Evolutionary conservation across 2,888 invertebrate genomes (phyloP), one percentile per base, ranked within the genome.

Genomic region (Ochropleura leucogaster): DNA sequence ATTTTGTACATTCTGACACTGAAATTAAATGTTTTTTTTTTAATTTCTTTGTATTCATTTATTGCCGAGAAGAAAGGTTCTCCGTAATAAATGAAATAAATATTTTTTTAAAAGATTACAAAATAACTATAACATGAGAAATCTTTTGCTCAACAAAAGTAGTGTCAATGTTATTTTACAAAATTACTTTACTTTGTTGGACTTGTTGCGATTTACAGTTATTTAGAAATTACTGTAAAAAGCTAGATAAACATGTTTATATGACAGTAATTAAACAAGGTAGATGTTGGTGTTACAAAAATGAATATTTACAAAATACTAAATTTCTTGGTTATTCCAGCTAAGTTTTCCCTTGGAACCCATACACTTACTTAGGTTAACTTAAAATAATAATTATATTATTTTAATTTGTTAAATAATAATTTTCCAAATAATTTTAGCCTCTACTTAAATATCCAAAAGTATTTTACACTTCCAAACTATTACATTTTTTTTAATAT

Each of bases 371-470:
- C 40, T 72, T 74, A 72, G 53, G 59, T 49, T 62, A 6, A 66
- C 44, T 71, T 78, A 79, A 77, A 76, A 57, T 59, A 69, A 68
- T 72, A 62, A 57, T 79, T 40, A 73, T 65, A 62, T 62, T 80
- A 74, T 77, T 80, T 65, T 72, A 70, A 69, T 46, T 70, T 72
- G 42, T 78, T 70, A 71, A 53, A 62, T 74, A 63, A 79, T 76
- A 60, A 68, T 72, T 77, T 85, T 64, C 74, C 49, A 79, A 76
- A 82, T 75, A 66, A 81, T 73, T 87, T 88, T 87, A 87, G 87
- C 87, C 87, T 87, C 87, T 87, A 62, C 62, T 44, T 62, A 82
- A 78, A 66, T 68, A 80, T 78, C 86, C 79, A 87, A 86, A 87
- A 85, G 76, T 59, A 77, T 74, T 70, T 74, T 57, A 72, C 77